These are phyloP conservation scores for Pseudomyrmex dendroicus DNA, from an alignment of 1,140 invertebrate species.

Conservation along the genomic window DNA sequence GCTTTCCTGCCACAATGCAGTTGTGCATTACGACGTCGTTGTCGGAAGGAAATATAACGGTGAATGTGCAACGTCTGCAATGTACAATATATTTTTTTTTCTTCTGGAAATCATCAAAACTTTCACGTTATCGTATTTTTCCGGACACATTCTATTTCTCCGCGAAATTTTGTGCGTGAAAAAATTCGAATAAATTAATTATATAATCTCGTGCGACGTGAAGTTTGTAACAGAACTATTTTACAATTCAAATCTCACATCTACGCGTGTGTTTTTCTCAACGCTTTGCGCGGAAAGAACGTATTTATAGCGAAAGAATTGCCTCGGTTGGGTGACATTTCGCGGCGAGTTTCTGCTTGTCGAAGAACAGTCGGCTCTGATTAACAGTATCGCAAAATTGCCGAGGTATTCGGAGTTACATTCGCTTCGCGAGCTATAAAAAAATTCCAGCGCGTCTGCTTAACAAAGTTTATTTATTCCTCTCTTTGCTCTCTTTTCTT, in stretches of 20 bases:
- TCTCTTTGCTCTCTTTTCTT: not conserved
- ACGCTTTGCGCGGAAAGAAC: slow-evolving; percentile 2
- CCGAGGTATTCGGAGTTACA: slow-evolving; percentile 23
- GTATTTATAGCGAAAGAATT: slow-evolving; percentile 22
- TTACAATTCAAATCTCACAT: not conserved
- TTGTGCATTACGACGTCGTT: slow-evolving; percentile 23
- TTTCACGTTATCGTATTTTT: not conserved
- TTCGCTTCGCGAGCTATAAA: slow-evolving; percentile 3
- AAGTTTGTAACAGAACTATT: not conserved
- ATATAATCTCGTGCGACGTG: not conserved
- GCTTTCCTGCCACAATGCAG: not conserved
- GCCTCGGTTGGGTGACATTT: slow-evolving; percentile 28
- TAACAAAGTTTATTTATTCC: not conserved
- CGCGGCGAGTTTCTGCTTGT: slow-evolving; percentile 12
- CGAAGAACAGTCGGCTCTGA: slow-evolving; percentile 30
- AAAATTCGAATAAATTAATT: slow-evolving; percentile 3
- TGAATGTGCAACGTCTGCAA: not conserved
- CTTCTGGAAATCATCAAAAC: not conserved
- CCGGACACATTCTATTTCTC: not conserved
- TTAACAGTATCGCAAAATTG: slow-evolving; percentile 41
- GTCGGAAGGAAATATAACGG: not conserved
- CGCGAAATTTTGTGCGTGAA: not conserved
- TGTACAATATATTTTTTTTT: not conserved
- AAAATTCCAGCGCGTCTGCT: not conserved
- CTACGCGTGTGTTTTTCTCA: not conserved